Evolutionary conservation across 2,113 vertebrate genomes (phyloP).

Genomic region (Pelobates fuscus): DNA sequence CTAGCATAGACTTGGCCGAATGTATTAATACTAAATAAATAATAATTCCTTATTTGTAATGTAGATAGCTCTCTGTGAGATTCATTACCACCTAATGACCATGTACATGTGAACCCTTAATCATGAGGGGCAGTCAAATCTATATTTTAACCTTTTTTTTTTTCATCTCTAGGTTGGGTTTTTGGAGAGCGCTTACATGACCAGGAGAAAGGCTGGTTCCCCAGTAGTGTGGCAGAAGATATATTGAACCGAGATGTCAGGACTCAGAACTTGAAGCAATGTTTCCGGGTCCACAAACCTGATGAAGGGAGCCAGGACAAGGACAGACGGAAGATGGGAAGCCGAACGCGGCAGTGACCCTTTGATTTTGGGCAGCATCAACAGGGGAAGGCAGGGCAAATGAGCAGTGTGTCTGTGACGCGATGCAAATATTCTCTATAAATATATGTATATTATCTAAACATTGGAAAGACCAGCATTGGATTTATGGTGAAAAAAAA

Average conservation of each 20-base stretch:
- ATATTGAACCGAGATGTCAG: constrained; percentile 90
- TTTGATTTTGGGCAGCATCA: not conserved
- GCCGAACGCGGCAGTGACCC: constrained; percentile 73
- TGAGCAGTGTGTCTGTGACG: constrained; percentile 39
- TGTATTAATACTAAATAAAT: too few species aligned
- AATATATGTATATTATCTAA: constrained; percentile 49
- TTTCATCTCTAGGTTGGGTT: constrained; percentile 83
- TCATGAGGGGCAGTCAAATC: too few species aligned
- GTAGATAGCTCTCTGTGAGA: too few species aligned
- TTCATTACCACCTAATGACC: too few species aligned
- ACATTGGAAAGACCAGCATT: not conserved
- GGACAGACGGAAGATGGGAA: constrained; percentile 75
- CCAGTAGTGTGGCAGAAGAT: constrained; percentile 85
- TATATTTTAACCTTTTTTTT: too few species aligned
- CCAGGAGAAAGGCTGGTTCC: constrained; percentile 95
- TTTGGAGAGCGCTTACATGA: constrained; percentile 92
- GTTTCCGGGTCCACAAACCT: constrained; percentile 86
- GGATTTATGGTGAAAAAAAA: constrained; percentile 25
- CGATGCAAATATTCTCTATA: constrained; percentile 48
- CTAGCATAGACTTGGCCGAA: too few species aligned
- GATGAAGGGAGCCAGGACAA: constrained; percentile 76
- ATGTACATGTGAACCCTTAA: too few species aligned
- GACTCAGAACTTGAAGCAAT: constrained; percentile 91
- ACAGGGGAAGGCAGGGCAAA: constrained; percentile 23
- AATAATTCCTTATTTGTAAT: too few species aligned